These are phyloP conservation scores for Drosophila lacteicornis DNA, from an alignment of 1,140 invertebrate species.

Conservation along the genomic window DNA sequence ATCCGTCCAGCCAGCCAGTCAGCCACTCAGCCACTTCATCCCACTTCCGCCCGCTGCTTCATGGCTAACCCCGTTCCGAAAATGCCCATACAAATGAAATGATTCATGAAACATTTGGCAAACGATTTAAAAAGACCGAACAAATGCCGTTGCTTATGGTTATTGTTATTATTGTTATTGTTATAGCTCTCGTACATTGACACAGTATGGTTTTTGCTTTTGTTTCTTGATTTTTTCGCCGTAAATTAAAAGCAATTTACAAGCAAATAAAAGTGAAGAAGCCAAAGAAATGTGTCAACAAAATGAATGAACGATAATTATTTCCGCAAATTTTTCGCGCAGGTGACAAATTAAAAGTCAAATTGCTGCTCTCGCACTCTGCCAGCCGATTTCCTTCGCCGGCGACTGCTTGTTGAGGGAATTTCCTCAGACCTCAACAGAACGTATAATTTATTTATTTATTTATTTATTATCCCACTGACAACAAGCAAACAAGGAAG, in stretches of 20 bases:
- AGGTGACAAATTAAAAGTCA: slow-evolving; percentile 50
- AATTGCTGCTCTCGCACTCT: slow-evolving; percentile 9
- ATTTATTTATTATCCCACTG: slow-evolving; percentile 39
- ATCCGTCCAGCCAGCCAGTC: slow-evolving; percentile 7
- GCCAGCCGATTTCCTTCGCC: not conserved
- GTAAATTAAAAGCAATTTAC: slow-evolving; percentile 58
- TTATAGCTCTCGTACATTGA: slow-evolving; percentile 24
- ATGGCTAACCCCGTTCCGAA: slow-evolving; percentile 16
- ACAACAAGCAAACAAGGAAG: slow-evolving; percentile 18
- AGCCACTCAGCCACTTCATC: slow-evolving; percentile 1
- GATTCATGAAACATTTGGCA: slow-evolving; percentile 56
- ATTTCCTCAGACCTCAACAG: slow-evolving; percentile 23
- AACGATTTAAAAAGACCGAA: slow-evolving; percentile 43
- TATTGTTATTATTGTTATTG: slow-evolving; percentile 34
- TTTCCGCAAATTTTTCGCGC: slow-evolving; percentile 51
- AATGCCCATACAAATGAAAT: slow-evolving; percentile 43
- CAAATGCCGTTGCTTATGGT: slow-evolving; percentile 33
- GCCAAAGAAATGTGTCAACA: slow-evolving; percentile 47
- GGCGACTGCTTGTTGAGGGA: not conserved
- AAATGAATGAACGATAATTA: slow-evolving; percentile 47
- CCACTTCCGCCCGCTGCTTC: too few species aligned
- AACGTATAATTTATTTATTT: slow-evolving; percentile 47
- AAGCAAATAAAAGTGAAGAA: slow-evolving; percentile 43
- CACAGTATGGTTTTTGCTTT: slow-evolving; percentile 20
- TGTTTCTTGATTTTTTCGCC: slow-evolving; percentile 1